Evolutionary conservation across 2,113 vertebrate species (phyloP), one percentile per base, ranked within the genome.

Genomic region (Phaetusa simplex): DNA sequence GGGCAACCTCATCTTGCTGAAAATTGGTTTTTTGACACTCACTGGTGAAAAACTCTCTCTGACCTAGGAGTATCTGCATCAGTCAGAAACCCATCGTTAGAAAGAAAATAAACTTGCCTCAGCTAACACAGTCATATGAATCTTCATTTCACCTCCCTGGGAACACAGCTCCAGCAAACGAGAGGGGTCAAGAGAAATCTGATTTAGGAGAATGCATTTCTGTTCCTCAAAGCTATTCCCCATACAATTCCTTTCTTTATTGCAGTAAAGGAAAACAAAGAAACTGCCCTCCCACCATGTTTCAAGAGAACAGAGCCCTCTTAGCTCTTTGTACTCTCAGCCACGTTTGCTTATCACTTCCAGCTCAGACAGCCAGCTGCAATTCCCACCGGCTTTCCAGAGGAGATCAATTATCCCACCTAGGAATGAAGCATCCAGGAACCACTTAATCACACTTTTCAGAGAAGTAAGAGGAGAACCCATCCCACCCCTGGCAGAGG

Each of bases 331-430:
- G 81, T 94, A 62, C 62, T 89, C 77, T 73, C 67, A 77, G 72
- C 32, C 89, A 65, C 59, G 38, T 96, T 96, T 96, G 89, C 86
- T 96, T 94, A 95, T 96, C 91, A 70, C 64, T 93, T 27, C 40
- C 70, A 50, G 73, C 71, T 94, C 89, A 95, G 92, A 56, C 69
- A 62, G 88, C 79, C 50, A 82, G 82, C 71, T 90, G 67, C 71
- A 82, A 93, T 94, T 96, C 95, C 87, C 84, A 70, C 14, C 0
- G 21, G 78, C 82, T 47, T 94, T 86, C 74, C 43, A 38, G 65
- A 66, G 38, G 24, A 82, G 62, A 96, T 91, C 84, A 91, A 77
- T 95, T 95, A 85, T 55, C 58, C 87, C 71, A 93, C 74, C 89
- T 66, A 76, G 49, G 58, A 97, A 95, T 82, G 94, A 90, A 88